Evolutionary conservation across 2,888 invertebrate genomes (phyloP).

Genomic region (Drosophila lutescens): DNA sequence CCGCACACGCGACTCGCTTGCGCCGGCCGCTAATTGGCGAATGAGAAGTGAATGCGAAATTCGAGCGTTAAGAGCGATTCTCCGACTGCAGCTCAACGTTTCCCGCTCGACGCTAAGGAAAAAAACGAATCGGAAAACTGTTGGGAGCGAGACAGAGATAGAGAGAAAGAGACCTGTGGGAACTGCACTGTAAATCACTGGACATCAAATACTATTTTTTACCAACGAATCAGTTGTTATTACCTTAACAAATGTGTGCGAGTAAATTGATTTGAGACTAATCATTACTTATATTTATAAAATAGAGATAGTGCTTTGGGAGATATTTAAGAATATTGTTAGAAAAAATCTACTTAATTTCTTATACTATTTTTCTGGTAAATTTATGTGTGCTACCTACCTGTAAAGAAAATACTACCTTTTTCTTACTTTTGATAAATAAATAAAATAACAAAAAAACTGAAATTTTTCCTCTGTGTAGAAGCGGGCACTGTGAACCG

Average conservation of each 20-base stretch:
- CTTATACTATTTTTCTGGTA: too few species aligned
- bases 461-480: slow-evolving; percentile 11
- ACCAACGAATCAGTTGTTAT: too few species aligned
- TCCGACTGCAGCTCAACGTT: slow-evolving; percentile 21
- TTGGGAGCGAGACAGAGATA: not conserved
- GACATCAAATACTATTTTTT: too few species aligned
- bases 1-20: slow-evolving; percentile 50
- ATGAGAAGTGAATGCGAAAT: slow-evolving; percentile 45
- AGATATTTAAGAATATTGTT: too few species aligned
- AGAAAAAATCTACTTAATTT: too few species aligned
- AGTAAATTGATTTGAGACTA: too few species aligned
- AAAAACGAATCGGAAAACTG: slow-evolving; percentile 3
- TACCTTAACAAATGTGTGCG: too few species aligned
- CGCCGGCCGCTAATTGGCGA: slow-evolving; percentile 55
- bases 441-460: not conserved
- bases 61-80: slow-evolving; percentile 5
- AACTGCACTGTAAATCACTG: slow-evolving; percentile 2
- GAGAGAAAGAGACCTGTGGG: slow-evolving; percentile 16
- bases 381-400: too few species aligned
- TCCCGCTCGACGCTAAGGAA: slow-evolving; percentile 1
- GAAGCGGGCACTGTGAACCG: slow-evolving; percentile 16
- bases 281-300: too few species aligned
- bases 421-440: too few species aligned
- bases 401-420: too few species aligned
- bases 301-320: too few species aligned